Conservation (phyloP, 2,797 vertebrate species). For the Centroberyx gerrardi region DNA sequence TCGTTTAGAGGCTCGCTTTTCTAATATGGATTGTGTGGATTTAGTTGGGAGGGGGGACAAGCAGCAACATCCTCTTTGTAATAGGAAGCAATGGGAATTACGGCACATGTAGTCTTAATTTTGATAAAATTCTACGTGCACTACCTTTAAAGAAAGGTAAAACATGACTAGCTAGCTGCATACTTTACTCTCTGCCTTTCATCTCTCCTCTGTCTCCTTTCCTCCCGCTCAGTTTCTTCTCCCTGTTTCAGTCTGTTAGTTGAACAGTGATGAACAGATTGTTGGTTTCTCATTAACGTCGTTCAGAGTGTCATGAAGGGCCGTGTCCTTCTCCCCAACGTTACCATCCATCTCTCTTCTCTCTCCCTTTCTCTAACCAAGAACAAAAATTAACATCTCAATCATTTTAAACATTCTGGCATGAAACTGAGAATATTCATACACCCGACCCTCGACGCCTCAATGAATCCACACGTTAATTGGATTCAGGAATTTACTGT, state of each 20-base stretch:
- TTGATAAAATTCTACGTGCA: no score
- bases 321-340: no score
- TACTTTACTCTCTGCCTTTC: no score
- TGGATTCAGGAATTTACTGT: neutral
- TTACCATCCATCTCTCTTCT: neutral
- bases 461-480: neutral
- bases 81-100: no score
- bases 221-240: neutral
- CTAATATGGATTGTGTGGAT: no score
- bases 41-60: no score
- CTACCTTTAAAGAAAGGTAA: no score
- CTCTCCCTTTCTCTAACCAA: neutral
- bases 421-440: neutral
- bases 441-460: neutral
- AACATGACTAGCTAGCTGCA: no score
- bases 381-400: neutral
- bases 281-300: neutral
- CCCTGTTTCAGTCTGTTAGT: no score
- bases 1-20: no score
- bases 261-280: neutral
- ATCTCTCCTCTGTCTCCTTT: neutral
- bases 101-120: no score
- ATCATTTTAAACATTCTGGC: neutral
- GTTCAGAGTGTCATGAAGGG: neutral
- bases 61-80: no score